Percentiles rank a stretch among this genome's conserved stretches.
phyloP scores from a whole-genome alignment of 2,797 vertebrate genomes.

The Gymnocypris eckloni region DNA sequence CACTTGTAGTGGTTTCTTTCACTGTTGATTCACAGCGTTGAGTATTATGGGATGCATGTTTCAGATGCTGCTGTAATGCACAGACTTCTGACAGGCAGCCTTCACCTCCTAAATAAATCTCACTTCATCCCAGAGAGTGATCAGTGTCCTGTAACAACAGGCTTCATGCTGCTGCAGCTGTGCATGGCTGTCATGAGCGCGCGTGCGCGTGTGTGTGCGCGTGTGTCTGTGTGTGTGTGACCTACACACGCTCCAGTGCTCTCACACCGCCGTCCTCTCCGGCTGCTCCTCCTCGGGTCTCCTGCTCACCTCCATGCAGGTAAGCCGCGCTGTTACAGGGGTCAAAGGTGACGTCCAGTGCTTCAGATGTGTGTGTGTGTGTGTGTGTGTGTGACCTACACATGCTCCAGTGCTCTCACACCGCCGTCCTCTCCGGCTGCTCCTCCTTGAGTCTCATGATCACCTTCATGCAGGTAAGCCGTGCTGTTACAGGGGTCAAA shows the following conservation, averaged over 20 bases:
- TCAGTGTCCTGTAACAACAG: conserved; percentile 42
- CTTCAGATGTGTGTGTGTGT: too few species aligned
- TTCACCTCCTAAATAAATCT: conserved; percentile 7
- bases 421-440: not conserved
- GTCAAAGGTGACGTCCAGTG: not conserved
- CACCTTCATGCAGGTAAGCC: conserved; percentile 57
- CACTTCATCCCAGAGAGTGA: conserved; percentile 36
- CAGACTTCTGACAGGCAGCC: not conserved
- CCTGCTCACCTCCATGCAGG: too few species aligned
- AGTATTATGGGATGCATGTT: not conserved
- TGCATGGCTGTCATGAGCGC: conserved; percentile 37
- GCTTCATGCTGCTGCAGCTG: conserved; percentile 54
- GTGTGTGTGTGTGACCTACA: not conserved
- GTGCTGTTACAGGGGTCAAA: conserved; percentile 16
- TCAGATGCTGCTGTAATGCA: conserved; percentile 9
- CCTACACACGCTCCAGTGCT: not conserved
- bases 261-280: not conserved
- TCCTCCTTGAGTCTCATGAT: conserved; percentile 49
- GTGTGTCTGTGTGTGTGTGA: too few species aligned
- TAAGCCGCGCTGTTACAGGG: too few species aligned
- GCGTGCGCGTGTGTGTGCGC: not conserved
- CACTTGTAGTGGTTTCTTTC: not conserved
- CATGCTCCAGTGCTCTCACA: not conserved
- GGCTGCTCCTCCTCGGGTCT: conserved; percentile 25
- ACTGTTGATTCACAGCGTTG: not conserved